These are phyloP conservation scores for Polyergus mexicanus DNA, from an alignment of 1,140 invertebrate species.

Conservation along the genomic window DNA sequence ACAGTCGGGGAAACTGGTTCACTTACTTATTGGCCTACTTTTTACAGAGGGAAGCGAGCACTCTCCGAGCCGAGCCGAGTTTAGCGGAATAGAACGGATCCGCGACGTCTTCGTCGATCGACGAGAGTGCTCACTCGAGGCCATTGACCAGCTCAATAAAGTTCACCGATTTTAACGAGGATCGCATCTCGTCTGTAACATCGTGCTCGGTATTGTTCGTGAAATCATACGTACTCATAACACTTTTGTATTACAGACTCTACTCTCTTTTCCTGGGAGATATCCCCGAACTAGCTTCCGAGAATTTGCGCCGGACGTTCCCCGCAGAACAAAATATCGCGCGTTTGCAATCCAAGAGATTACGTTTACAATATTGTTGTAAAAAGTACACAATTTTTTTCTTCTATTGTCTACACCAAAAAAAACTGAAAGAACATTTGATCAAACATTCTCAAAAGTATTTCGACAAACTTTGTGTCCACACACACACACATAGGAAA, in stretches of 20 bases:
- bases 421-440: too few relatives aligned
- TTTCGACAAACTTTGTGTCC: too few relatives aligned
- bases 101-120: slow-evolving; percentile 22
- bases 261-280: background rate
- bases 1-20: slow-evolving; percentile 75
- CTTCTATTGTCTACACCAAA: too few relatives aligned
- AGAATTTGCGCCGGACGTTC: background rate
- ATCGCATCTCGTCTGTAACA: background rate
- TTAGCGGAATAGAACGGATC: background rate
- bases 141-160: slow-evolving; percentile 70
- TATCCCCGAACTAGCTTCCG: background rate
- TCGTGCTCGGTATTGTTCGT: slow-evolving; percentile 38
- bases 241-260: slow-evolving; percentile 13
- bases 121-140: slow-evolving; percentile 31
- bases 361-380: too few relatives aligned
- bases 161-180: slow-evolving; percentile 26
- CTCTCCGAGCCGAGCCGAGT: slow-evolving; percentile 33
- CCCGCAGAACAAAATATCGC: background rate
- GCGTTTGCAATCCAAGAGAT: background rate
- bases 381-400: too few relatives aligned
- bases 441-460: too few relatives aligned
- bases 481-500: too few relatives aligned
- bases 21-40: slow-evolving; percentile 80
- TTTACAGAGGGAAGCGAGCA: slow-evolving; percentile 63
- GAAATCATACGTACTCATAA: slow-evolving; percentile 21